phyloP scores from a whole-genome alignment of 2,888 invertebrate species.

The Lamellibrachia satsuma region DNA sequence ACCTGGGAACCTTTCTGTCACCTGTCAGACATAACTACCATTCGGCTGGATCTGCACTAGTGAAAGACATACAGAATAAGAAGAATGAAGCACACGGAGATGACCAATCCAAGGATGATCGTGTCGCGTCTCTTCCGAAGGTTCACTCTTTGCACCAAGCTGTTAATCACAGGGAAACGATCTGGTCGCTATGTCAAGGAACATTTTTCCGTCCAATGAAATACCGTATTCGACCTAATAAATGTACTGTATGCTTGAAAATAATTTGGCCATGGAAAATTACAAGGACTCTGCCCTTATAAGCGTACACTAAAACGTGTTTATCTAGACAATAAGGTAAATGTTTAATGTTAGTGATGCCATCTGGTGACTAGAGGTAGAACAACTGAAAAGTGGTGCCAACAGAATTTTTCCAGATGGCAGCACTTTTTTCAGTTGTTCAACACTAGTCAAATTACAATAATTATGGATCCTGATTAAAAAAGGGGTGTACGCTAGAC shows the following conservation, averaged over 20 bases:
- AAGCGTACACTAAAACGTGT: too few relatives aligned
- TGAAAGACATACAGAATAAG: constrained; percentile 68
- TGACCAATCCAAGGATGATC: constrained; percentile 87
- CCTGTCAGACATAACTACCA: neutral
- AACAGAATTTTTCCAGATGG: neutral
- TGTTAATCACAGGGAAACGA: constrained; percentile 76
- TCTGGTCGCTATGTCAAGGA: constrained; percentile 51
- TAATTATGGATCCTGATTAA: too few relatives aligned
- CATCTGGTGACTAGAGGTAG: neutral
- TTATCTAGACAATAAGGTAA: too few relatives aligned
- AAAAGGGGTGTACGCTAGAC: neutral
- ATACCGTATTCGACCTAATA: too few relatives aligned
- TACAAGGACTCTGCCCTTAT: neutral
- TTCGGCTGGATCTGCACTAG: constrained; percentile 24
- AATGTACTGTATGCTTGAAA: too few relatives aligned
- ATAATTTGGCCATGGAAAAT: constrained; percentile 32
- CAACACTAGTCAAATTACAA: too few relatives aligned
- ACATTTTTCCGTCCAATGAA: neutral
- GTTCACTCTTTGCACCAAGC: constrained; percentile 91
- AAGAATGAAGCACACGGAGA: constrained; percentile 89
- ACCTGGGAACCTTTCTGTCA: neutral
- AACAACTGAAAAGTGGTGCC: neutral
- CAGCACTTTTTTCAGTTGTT: too few relatives aligned
- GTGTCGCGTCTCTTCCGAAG: constrained; percentile 93
- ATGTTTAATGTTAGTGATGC: neutral